Conservation (phyloP, 2,888 invertebrate species). For the Lasius fuliginosus region DNA sequence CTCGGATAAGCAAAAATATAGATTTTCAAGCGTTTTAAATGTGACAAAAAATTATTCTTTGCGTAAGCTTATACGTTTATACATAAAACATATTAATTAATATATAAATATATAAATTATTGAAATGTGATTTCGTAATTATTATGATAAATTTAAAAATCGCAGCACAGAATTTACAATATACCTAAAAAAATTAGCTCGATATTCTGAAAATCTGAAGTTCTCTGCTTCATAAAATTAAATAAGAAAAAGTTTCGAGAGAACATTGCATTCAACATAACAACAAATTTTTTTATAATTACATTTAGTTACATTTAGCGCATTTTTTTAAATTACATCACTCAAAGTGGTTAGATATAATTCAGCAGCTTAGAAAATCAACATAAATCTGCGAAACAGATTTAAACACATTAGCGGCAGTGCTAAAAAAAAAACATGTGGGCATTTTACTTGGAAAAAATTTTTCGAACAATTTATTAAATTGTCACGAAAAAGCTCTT, state of each 20-base stretch:
- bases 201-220: not conserved
- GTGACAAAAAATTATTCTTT: not conserved
- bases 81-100: not conserved
- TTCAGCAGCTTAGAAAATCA: not conserved
- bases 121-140: not conserved
- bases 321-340: not conserved
- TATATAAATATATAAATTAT: not conserved
- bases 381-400: not conserved
- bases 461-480: not conserved
- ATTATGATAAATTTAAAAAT: conserved; percentile 14
- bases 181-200: not conserved
- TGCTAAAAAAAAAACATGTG: not conserved
- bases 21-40: not conserved
- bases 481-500: not conserved
- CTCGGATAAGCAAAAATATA: conserved; percentile 25
- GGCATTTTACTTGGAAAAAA: not conserved
- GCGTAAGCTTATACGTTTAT: not conserved
- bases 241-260: not conserved
- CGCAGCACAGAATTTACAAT: not conserved
- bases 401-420: not conserved
- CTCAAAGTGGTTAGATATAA: not conserved
- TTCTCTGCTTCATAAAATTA: not conserved
- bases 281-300: not conserved
- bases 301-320: not conserved
- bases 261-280: not conserved